Evolutionary conservation across 1,140 invertebrate species (phyloP).

Genomic region (Listronotus oregonensis): DNA sequence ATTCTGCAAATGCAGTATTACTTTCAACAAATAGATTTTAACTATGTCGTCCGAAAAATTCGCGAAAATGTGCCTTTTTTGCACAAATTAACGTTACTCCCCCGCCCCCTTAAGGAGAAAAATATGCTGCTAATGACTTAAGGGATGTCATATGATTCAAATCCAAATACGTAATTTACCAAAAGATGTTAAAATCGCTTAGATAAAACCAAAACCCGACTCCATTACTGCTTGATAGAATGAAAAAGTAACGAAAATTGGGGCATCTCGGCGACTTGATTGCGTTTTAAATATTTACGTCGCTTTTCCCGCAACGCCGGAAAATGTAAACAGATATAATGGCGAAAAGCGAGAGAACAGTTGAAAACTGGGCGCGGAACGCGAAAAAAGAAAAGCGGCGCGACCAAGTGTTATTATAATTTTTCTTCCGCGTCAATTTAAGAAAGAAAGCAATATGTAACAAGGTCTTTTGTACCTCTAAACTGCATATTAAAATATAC

Average conservation of each 20-base stretch:
- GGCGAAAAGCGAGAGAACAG: conserved; percentile 11
- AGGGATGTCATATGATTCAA: too few relatives aligned
- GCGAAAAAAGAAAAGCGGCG: conserved; percentile 20
- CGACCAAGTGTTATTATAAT: conserved; percentile 2
- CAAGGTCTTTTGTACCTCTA: neutral
- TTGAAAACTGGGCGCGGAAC: conserved; percentile 7
- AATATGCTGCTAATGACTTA: too few relatives aligned
- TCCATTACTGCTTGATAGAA: neutral
- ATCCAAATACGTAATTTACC: too few relatives aligned
- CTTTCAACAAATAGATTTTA: too few relatives aligned
- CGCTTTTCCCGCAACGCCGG: conserved; percentile 34
- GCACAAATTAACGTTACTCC: too few relatives aligned
- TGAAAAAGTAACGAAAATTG: conserved; percentile 18
- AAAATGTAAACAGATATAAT: conserved; percentile 36
- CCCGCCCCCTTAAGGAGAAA: too few relatives aligned
- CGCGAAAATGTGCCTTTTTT: too few relatives aligned
- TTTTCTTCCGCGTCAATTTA: conserved; percentile 13
- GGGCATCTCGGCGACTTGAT: conserved; percentile 31
- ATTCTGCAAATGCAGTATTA: too few relatives aligned
- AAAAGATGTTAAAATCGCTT: too few relatives aligned
- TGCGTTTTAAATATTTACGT: conserved; percentile 43
- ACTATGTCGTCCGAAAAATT: too few relatives aligned
- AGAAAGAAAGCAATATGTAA: conserved; percentile 10
- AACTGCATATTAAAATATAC: too few relatives aligned
- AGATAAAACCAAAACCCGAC: too few relatives aligned